Evolutionary conservation across 53 echinoderm and acorn worm genomes (phyloP).

Genomic region (Stichopus horrens): DNA sequence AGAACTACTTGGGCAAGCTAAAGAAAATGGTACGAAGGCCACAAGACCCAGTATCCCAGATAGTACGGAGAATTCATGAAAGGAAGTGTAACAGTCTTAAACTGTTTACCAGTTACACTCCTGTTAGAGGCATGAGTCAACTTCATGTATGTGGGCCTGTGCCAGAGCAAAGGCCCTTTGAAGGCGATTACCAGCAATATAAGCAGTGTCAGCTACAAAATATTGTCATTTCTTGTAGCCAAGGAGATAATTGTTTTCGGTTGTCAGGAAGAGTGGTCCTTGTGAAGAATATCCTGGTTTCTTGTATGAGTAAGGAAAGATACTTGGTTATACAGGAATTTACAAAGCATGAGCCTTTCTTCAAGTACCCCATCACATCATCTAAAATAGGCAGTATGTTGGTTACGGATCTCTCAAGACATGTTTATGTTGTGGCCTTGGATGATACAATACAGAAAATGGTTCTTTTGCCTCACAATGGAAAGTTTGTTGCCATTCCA

Average conservation of each 20-base stretch:
- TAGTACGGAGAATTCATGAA: background rate
- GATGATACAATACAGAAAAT: background rate
- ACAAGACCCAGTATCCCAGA: slow-evolving; percentile 30
- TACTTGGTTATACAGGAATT: background rate
- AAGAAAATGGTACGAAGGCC: slow-evolving; percentile 44
- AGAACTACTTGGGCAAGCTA: no score
- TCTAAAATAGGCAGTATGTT: background rate
- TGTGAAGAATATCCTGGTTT: background rate
- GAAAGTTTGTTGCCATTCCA: background rate
- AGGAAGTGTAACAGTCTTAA: background rate
- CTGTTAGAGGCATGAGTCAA: background rate
- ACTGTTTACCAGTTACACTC: background rate
- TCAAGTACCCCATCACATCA: background rate
- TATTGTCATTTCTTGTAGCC: background rate
- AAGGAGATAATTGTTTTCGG: slow-evolving; percentile 8
- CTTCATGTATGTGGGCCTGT: background rate
- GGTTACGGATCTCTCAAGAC: background rate
- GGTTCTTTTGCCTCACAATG: background rate
- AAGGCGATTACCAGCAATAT: no score
- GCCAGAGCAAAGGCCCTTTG: no score
- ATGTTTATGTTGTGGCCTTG: background rate
- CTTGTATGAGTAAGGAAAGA: background rate
- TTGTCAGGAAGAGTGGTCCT: background rate
- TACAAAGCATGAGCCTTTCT: background rate
- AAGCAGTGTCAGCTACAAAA: background rate